These are phyloP conservation scores for Polyploca ridens DNA, from an alignment of 2,888 invertebrate genomes.

Conservation along the genomic window DNA sequence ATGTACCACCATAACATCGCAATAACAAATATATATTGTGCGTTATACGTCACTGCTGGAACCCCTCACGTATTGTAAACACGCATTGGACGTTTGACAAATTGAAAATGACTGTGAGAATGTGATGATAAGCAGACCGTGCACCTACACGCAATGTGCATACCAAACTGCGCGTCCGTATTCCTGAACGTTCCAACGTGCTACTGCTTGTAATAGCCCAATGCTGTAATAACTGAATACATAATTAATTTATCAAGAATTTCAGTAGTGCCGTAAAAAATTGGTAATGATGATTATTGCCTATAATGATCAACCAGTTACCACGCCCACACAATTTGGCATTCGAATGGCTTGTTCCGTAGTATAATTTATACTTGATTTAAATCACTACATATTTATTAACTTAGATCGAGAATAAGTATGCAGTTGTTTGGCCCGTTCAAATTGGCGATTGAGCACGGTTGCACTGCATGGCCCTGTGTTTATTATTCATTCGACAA, in stretches of 20 bases:
- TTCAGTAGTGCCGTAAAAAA: conserved; percentile 18
- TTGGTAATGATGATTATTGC: not conserved
- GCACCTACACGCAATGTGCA: conserved; percentile 26
- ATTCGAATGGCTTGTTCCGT: not conserved
- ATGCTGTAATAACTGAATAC: conserved; percentile 14
- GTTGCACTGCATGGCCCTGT: not conserved
- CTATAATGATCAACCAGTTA: conserved; percentile 20
- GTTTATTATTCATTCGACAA: not conserved
- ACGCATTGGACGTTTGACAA: conserved; percentile 3
- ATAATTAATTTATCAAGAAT: conserved; percentile 11
- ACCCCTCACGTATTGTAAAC: conserved; percentile 28
- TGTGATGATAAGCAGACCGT: conserved; percentile 28
- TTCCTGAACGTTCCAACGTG: conserved; percentile 22
- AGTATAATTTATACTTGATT: not conserved
- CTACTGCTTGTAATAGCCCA: conserved; percentile 25
- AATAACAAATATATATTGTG: conserved; percentile 30
- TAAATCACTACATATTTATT: too few relatives aligned
- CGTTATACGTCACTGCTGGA: conserved; percentile 30
- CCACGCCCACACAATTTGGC: conserved; percentile 21
- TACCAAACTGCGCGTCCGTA: conserved; percentile 26
- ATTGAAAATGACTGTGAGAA: conserved; percentile 29
- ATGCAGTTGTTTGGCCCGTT: not conserved
- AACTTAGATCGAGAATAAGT: conserved; percentile 3
- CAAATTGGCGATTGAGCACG: conserved; percentile 11
- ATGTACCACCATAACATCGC: conserved; percentile 23